Evolutionary conservation across 2,797 vertebrate species (phyloP).

Genomic region (Tolypeutes matacus): DNA sequence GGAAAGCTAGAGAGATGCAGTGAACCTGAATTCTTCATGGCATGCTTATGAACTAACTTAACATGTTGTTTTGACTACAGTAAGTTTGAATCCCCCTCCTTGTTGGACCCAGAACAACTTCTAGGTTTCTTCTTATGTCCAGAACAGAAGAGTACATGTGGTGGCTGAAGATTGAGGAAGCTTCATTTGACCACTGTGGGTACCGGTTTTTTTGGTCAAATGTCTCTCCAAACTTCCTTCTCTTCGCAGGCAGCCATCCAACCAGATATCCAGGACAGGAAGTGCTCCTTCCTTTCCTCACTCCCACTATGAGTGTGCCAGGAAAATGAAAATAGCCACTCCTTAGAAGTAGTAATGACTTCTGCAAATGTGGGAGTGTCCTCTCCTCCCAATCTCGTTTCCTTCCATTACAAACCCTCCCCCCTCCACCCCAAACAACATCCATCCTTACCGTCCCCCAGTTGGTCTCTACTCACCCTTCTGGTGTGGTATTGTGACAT

Average conservation of each 20-base stretch:
- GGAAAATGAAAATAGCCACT: slow-evolving; percentile 63
- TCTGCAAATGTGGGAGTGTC: not conserved
- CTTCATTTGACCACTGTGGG: not conserved
- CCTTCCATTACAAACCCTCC: not conserved
- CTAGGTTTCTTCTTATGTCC: not conserved
- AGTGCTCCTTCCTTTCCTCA: not conserved
- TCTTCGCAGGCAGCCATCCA: not conserved
- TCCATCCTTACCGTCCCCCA: not conserved
- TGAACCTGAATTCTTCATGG: not conserved
- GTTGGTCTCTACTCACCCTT: slow-evolving; percentile 50
- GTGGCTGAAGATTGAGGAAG: not conserved
- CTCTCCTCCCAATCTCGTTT: not conserved
- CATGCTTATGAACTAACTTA: not conserved
- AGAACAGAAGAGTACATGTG: not conserved
- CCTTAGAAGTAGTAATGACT: slow-evolving; percentile 57
- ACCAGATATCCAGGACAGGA: not conserved
- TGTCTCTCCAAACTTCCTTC: not conserved
- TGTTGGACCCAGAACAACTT: not conserved
- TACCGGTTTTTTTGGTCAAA: slow-evolving; percentile 10
- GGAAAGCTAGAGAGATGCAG: not conserved
- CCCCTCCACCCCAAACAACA: not conserved
- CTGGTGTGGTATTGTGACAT: slow-evolving; percentile 64
- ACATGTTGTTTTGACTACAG: not conserved
- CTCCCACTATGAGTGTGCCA: slow-evolving; percentile 61
- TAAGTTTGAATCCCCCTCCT: not conserved